Conservation (phyloP, 2,113 vertebrate species). For the Cercocebus atys region DNA sequence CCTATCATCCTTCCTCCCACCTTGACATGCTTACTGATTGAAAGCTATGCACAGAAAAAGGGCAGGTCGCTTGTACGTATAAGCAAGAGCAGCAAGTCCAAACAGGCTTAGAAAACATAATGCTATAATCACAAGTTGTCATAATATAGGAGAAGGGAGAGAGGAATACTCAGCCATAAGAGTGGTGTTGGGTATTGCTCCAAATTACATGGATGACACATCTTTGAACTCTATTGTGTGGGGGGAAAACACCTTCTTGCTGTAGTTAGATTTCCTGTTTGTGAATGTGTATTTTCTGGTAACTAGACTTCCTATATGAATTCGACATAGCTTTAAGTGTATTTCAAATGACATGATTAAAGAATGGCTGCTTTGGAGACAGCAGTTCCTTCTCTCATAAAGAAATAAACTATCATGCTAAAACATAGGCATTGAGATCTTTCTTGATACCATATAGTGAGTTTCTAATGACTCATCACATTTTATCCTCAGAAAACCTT, state of each 20-base stretch:
- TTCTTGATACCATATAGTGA: not conserved
- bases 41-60: conserved; percentile 75
- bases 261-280: conserved; percentile 85
- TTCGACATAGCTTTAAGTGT: not conserved
- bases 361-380: not conserved
- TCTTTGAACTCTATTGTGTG: conserved; percentile 84
- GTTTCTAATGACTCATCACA: not conserved
- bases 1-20: conserved; percentile 60
- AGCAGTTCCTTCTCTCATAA: not conserved
- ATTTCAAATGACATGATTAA: not conserved
- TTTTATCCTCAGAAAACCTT: conserved; percentile 29
- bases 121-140: conserved; percentile 66
- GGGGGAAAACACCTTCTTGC: conserved; percentile 83
- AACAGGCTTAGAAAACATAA: conserved; percentile 64
- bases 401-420: not conserved
- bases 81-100: conserved; percentile 74
- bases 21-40: conserved; percentile 83
- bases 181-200: conserved; percentile 73
- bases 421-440: not conserved
- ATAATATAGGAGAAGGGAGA: conserved; percentile 9
- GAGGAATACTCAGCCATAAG: conserved; percentile 54
- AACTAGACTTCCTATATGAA: conserved; percentile 80
- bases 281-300: conserved; percentile 81
- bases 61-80: conserved; percentile 64
- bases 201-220: conserved; percentile 82